A percentile compares a stretch with the other conserved stretches of the same genome.
Conservation (phyloP, 2,113 vertebrate genomes). For the Plecturocebus donacophilus region DNA sequence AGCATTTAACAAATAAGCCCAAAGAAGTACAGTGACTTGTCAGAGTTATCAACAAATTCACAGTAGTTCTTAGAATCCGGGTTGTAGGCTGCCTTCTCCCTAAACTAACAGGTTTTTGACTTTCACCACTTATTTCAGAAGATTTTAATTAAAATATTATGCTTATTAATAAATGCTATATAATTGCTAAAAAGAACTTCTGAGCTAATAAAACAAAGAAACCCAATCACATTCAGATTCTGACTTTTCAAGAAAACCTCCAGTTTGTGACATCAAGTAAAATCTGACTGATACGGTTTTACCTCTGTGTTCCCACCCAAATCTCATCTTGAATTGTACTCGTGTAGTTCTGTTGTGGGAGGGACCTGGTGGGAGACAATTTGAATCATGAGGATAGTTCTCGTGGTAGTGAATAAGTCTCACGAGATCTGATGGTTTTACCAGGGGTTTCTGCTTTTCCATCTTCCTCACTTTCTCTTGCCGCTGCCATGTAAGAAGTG, state of each 20-base stretch:
- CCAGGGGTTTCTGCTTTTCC: no score
- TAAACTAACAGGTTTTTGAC: not conserved
- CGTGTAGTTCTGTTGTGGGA: no score
- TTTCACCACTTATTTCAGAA: constrained; percentile 32
- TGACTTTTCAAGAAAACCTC: not conserved
- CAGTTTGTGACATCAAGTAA: not conserved
- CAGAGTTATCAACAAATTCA: not conserved
- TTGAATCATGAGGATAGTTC: no score
- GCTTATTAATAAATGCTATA: not conserved
- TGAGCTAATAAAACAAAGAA: not conserved
- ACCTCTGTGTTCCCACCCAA: no score
- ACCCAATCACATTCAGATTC: not conserved
- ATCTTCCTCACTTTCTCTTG: no score
- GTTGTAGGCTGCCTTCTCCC: not conserved
- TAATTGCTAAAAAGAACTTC: not conserved
- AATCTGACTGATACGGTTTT: not conserved
- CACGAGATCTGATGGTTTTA: no score
- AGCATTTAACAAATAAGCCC: not conserved
- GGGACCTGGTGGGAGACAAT: no score
- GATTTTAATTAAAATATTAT: constrained; percentile 12
- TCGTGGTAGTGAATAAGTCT: no score
- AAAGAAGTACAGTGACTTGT: not conserved
- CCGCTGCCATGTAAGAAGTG: no score
- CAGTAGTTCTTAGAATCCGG: not conserved
- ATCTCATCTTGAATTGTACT: no score